Percentiles rank a stretch among this genome's conserved stretches.
Conservation (phyloP, 2,888 invertebrate species). For the Melipona beecheii region DNA sequence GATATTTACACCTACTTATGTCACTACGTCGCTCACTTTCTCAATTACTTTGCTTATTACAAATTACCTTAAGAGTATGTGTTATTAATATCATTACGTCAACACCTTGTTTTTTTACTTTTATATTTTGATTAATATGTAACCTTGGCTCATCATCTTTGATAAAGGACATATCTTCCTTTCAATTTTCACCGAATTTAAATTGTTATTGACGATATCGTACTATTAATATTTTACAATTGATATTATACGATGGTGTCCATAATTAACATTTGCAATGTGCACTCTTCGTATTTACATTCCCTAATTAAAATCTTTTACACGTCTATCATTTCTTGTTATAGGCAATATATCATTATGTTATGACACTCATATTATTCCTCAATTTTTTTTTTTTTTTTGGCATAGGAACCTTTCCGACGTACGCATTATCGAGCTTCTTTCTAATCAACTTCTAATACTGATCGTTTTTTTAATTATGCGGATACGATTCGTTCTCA, state of each 20-base stretch:
- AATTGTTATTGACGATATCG: conserved; percentile 20
- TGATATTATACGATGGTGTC: conserved; percentile 34
- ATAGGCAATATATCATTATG: conserved; percentile 69
- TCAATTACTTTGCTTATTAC: conserved; percentile 40
- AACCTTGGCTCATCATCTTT: conserved; percentile 51
- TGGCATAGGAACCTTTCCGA: conserved; percentile 71
- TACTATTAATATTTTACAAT: conserved; percentile 51
- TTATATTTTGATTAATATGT: conserved; percentile 66
- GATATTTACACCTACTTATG: conserved; percentile 56
- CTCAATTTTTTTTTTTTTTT: conserved; percentile 48
- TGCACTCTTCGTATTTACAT: conserved; percentile 53
- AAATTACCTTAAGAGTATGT: conserved; percentile 43
- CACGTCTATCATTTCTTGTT: conserved; percentile 45
- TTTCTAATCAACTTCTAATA: conserved; percentile 68
- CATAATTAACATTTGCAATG: conserved; percentile 38
- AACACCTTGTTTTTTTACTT: conserved; percentile 52
- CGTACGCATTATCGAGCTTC: conserved; percentile 62
- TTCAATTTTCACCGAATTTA: conserved; percentile 15
- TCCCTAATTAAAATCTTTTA: conserved; percentile 48
- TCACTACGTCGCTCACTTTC: conserved; percentile 29
- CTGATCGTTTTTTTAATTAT: conserved; percentile 66
- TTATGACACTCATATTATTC: conserved; percentile 52
- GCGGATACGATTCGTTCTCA: conserved; percentile 48
- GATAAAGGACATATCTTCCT: conserved; percentile 34
- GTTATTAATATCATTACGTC: conserved; percentile 59